Conservation (phyloP, 2,797 vertebrate genomes). For the Otolemur crassicaudatus region DNA sequence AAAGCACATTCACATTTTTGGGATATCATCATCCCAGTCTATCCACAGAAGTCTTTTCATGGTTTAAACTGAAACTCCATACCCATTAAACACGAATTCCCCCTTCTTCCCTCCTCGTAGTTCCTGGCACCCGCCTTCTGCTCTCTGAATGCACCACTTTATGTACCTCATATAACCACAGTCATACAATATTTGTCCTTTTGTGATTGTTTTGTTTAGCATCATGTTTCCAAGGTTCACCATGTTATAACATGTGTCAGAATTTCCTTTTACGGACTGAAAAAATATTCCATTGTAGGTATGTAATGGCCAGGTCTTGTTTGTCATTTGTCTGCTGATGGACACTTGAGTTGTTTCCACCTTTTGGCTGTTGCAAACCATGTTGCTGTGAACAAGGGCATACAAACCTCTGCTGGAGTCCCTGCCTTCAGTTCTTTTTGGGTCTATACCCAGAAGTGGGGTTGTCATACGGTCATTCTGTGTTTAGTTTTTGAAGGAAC, state of each 20-base stretch:
- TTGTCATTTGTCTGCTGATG: background rate
- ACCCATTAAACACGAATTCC: background rate
- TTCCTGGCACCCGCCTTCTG: background rate
- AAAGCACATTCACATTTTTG: background rate
- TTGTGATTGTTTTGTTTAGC: background rate
- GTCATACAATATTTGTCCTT: background rate
- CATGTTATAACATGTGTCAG: background rate
- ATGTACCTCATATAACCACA: background rate
- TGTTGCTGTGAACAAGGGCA: background rate
- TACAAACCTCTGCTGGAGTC: background rate
- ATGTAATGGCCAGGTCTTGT: background rate
- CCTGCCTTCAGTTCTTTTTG: background rate
- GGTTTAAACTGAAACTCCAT: background rate
- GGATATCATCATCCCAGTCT: fast-evolving
- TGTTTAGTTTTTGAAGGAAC: background rate
- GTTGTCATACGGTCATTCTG: background rate
- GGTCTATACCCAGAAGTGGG: background rate
- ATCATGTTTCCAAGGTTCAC: background rate
- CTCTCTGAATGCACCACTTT: background rate
- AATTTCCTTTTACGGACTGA: background rate
- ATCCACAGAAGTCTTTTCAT: background rate
- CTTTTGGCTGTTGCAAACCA: background rate
- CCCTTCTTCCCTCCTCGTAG: too few species aligned
- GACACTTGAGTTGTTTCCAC: background rate
- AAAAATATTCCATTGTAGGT: background rate